These are phyloP conservation scores for Folsomia candida DNA, from an alignment of 2,888 invertebrate species.

Conservation along the genomic window DNA sequence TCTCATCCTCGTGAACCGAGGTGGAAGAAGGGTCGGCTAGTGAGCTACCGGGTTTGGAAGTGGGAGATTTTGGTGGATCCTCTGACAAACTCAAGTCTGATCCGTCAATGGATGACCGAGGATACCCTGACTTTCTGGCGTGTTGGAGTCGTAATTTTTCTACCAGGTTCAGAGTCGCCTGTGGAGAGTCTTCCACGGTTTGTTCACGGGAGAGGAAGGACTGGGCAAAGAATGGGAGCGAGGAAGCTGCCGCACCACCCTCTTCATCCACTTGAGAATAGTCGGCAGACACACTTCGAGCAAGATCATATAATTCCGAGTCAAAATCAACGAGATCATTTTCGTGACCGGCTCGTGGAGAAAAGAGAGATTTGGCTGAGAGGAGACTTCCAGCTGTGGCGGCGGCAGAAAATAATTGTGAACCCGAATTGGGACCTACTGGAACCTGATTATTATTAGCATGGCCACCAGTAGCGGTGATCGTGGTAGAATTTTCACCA, in stretches of 20 bases:
- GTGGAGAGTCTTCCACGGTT: conserved; percentile 76
- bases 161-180: conserved; percentile 78
- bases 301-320: conserved; percentile 49
- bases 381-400: background rate
- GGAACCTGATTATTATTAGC: background rate
- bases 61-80: conserved; percentile 21
- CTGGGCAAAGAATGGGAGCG: conserved; percentile 64
- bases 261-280: conserved; percentile 35
- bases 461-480: conserved; percentile 1
- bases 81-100: conserved; percentile 28
- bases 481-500: background rate
- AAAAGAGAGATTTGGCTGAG: conserved; percentile 47
- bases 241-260: conserved; percentile 29
- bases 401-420: background rate
- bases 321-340: conserved; percentile 49
- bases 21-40: background rate
- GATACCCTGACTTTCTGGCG: conserved; percentile 62
- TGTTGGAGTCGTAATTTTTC: conserved; percentile 75
- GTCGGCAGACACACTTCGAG: conserved; percentile 48
- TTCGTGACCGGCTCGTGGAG: conserved; percentile 41
- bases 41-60: background rate
- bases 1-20: background rate
- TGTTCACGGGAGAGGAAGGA: conserved; percentile 72
- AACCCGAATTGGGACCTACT: background rate
- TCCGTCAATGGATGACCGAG: conserved; percentile 46